Evolutionary conservation across 2,797 vertebrate genomes (phyloP), one percentile per base, ranked within the genome.

Genomic region (Spinibarbus caldwelli): DNA sequence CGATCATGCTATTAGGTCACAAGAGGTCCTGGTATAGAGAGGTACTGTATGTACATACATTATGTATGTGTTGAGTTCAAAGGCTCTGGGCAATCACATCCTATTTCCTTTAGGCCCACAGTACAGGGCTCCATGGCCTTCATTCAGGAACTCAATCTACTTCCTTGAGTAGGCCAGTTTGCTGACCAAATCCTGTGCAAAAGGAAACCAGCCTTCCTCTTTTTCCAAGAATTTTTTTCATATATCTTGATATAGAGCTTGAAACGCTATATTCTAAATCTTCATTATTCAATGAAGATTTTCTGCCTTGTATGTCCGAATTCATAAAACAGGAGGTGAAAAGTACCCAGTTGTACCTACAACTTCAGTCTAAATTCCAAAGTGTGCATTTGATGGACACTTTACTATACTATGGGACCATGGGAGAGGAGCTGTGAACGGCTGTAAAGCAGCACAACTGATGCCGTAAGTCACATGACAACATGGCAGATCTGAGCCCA

Each of bases 41-140:
- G 47, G 62, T 49, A n/a, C n/a, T n/a, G n/a, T n/a, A 52, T 70
- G 31, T 52, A 19, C 14, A 81, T 71, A 29, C 34, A 71, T 70
- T 52, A 81, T 71, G 34, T 52, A 80, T 57, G 66, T 8, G 66
- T 54, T 41, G 47, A 71, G 31, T 81, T 81, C 67, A 81, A 81
- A 71, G 79, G 34, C 9, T 81, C 34, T 29, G 15, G 19, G 29
- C 59, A 81, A 81, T 81, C 79, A 57, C 79, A 71, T 81, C 66
- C 66, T 71, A 70, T 70, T 71, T 83, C 71, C 70, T 66, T 41
- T 43, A 38, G 57, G 23, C 21, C 23, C 79, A 80, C 9, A 49
- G 12, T 26, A 49, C 45, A n/a, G 12, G 43, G 17, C 41, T 81
- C 23, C 45, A 38, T 12, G 31, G 21, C 62, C 79, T 81, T 70